These are phyloP conservation scores for Aethina tumida DNA, from an alignment of 1,140 invertebrate species.

Conservation along the genomic window DNA sequence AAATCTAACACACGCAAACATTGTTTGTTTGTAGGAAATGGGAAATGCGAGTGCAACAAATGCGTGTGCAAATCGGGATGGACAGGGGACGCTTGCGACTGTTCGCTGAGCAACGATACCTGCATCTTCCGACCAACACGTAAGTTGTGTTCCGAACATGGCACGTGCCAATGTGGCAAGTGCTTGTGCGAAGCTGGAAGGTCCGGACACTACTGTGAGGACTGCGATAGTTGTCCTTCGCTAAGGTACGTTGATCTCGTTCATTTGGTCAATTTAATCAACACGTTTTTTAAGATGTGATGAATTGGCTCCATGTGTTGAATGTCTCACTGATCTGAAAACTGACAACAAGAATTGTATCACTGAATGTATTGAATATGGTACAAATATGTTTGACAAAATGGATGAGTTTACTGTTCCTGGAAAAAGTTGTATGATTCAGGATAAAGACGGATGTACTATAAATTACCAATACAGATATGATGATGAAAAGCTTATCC, in stretches of 20 bases:
- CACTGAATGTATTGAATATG: too few relatives aligned
- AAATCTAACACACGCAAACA: too few relatives aligned
- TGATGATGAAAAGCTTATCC: too few relatives aligned
- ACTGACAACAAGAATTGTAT: too few relatives aligned
- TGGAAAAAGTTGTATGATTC: slow-evolving; percentile 30
- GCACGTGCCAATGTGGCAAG: slow-evolving; percentile 26
- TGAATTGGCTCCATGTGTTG: slow-evolving; percentile 87
- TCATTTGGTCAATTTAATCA: too few relatives aligned
- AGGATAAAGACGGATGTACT: slow-evolving; percentile 42
- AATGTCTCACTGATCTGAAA: too few relatives aligned
- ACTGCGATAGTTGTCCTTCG: too few relatives aligned
- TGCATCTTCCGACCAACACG: slow-evolving; percentile 58
- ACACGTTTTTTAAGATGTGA: too few relatives aligned
- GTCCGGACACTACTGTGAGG: slow-evolving; percentile 1
- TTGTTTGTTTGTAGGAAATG: not conserved
- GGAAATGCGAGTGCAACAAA: slow-evolving; percentile 14
- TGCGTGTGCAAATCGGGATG: slow-evolving; percentile 70
- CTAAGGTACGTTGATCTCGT: too few relatives aligned
- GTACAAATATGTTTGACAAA: too few relatives aligned
- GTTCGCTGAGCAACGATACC: slow-evolving; percentile 56
- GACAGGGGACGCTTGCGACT: slow-evolving; percentile 74
- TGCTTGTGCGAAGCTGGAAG: slow-evolving; percentile 2
- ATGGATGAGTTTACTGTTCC: too few relatives aligned
- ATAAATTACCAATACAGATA: slow-evolving; percentile 45
- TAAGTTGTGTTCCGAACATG: slow-evolving; percentile 53